Percentiles rank a stretch among this genome's conserved stretches.
Evolutionary conservation across 2,113 vertebrate species (phyloP).

Genomic region (Eudorcas thomsonii): DNA sequence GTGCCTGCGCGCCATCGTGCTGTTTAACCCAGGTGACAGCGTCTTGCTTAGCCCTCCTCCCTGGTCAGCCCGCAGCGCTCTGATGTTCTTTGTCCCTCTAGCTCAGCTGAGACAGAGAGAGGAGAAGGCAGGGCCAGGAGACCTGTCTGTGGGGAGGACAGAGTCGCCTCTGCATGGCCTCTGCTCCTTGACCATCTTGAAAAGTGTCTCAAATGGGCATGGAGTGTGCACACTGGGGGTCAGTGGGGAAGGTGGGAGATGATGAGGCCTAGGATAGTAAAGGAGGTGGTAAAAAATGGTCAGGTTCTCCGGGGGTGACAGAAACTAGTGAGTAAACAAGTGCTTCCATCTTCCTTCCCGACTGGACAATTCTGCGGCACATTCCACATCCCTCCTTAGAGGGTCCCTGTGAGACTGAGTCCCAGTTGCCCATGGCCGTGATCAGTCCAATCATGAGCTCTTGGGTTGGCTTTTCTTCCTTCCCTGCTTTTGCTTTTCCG

Average conservation of each 20-base stretch:
- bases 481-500: not conserved
- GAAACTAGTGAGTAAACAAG: not conserved
- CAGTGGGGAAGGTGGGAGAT: not conserved
- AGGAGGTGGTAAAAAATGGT: not conserved
- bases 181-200: not conserved
- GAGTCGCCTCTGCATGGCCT: not conserved
- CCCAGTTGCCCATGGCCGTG: not conserved
- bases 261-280: rapidly evolving
- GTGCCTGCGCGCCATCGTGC: conserved; percentile 94
- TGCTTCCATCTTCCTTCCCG: not conserved
- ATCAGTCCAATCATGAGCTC: not conserved
- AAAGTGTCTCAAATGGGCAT: not conserved
- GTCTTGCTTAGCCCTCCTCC: rapidly evolving
- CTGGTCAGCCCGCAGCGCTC: rapidly evolving
- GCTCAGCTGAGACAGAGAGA: not conserved
- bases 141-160: not conserved
- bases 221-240: not conserved
- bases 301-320: not conserved
- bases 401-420: not conserved
- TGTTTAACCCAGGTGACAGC: conserved; percentile 92
- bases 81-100: rapidly evolving
- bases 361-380: not conserved
- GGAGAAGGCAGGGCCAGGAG: not conserved
- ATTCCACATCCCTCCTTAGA: not conserved
- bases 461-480: not conserved